Conservation (phyloP, 2,888 invertebrate species). For the Andrena bicolor region DNA sequence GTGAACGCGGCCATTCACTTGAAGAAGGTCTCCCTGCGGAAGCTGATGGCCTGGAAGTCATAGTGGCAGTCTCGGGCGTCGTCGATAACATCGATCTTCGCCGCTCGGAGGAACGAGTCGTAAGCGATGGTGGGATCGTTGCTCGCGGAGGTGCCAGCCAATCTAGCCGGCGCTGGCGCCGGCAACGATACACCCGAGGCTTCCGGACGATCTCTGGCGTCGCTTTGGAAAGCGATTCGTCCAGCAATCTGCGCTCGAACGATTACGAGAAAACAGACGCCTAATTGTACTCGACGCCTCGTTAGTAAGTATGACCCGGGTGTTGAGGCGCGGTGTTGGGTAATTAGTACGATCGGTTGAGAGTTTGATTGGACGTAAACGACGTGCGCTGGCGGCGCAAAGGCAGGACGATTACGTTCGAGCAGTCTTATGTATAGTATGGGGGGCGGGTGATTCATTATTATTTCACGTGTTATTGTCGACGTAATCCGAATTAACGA, state of each 20-base stretch:
- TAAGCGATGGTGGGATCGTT: constrained; percentile 27
- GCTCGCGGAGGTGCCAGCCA: neutral
- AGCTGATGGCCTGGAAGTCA: constrained; percentile 93
- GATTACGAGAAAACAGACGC: constrained; percentile 20
- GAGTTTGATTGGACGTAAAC: constrained; percentile 60
- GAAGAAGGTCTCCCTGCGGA: constrained; percentile 92
- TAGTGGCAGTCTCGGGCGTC: constrained; percentile 85
- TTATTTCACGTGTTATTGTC: constrained; percentile 7
- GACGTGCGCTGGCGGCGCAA: neutral
- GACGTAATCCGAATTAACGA: constrained; percentile 1
- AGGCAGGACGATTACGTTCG: constrained; percentile 19
- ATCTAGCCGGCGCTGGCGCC: neutral
- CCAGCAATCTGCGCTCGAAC: constrained; percentile 2
- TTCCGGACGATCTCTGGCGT: neutral
- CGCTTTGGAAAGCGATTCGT: neutral
- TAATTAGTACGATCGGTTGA: constrained; percentile 38
- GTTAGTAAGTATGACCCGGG: constrained; percentile 20
- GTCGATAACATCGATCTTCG: constrained; percentile 79
- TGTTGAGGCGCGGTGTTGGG: constrained; percentile 21
- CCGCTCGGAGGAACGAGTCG: constrained; percentile 69
- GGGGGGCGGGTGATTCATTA: neutral
- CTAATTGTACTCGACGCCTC: constrained; percentile 44
- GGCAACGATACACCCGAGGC: neutral
- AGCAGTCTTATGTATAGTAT: constrained; percentile 7
- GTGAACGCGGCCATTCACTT: constrained; percentile 91